phyloP scores from a whole-genome alignment of 1,140 invertebrate species.

The Bombyx mori region DNA sequence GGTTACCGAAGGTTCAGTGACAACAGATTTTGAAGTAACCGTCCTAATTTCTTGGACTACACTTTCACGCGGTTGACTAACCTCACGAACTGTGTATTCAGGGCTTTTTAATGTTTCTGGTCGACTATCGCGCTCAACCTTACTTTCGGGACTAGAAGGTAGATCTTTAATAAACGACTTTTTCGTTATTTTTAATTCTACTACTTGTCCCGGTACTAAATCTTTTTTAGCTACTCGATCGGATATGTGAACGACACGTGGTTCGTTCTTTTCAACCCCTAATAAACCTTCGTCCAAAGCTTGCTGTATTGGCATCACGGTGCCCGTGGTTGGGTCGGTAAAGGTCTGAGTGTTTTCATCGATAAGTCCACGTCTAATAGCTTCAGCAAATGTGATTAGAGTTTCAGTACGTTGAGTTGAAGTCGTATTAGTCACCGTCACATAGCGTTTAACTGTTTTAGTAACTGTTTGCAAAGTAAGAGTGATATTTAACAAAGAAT shows the following conservation, averaged over 20 bases:
- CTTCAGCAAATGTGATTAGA: slow-evolving; percentile 83
- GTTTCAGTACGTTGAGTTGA: slow-evolving; percentile 73
- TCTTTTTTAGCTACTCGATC: slow-evolving; percentile 58
- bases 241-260: slow-evolving; percentile 46
- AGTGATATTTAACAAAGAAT: slow-evolving; percentile 87
- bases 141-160: slow-evolving; percentile 54
- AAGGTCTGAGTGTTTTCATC: slow-evolving; percentile 85
- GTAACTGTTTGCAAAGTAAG: slow-evolving; percentile 88
- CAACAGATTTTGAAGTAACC: slow-evolving; percentile 48
- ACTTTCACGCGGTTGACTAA: slow-evolving; percentile 35
- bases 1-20: slow-evolving; percentile 59
- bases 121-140: slow-evolving; percentile 51
- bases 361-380: slow-evolving; percentile 83
- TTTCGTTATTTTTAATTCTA: slow-evolving; percentile 69
- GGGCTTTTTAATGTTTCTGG: slow-evolving; percentile 68
- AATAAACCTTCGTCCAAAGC: slow-evolving; percentile 82
- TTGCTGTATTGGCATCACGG: slow-evolving; percentile 84
- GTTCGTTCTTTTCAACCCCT: slow-evolving; percentile 73
- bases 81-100: slow-evolving; percentile 34
- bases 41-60: slow-evolving; percentile 38
- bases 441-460: slow-evolving; percentile 84
- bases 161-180: slow-evolving; percentile 69
- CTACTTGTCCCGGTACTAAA: slow-evolving; percentile 58
- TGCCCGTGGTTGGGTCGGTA: slow-evolving; percentile 82
- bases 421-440: slow-evolving; percentile 79